Conservation (phyloP, 2,888 invertebrate genomes). For the Tuta absoluta region DNA sequence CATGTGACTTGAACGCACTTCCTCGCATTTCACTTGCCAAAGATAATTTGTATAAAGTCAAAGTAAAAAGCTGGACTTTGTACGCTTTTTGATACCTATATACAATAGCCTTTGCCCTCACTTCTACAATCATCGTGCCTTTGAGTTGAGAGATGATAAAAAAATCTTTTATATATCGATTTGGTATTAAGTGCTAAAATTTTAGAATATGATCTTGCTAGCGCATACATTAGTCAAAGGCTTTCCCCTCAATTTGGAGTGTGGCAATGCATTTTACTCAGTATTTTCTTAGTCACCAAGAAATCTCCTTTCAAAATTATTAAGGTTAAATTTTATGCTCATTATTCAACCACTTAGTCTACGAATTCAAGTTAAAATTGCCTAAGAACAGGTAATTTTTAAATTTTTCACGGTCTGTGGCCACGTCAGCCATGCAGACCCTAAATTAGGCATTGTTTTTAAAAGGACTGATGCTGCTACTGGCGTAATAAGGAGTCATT, state of each 20-base stretch:
- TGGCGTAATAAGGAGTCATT: not conserved
- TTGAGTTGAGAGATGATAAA: no score
- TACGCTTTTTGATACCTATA: no score
- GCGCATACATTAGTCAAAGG: no score
- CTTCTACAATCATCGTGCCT: no score
- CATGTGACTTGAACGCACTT: no score
- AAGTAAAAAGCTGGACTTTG: no score
- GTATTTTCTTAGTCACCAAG: not conserved
- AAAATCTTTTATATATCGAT: no score
- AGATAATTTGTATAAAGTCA: no score
- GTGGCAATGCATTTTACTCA: not conserved
- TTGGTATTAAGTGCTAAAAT: no score
- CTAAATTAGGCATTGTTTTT: not conserved
- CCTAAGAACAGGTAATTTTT: not conserved
- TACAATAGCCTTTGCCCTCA: no score
- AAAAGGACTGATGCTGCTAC: not conserved
- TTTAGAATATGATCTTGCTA: no score
- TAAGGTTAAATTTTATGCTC: not conserved
- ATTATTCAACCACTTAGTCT: not conserved
- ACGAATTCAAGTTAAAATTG: not conserved
- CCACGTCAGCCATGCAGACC: not conserved
- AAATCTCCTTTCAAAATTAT: constrained; percentile 1
- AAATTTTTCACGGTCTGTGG: not conserved
- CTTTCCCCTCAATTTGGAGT: not conserved
- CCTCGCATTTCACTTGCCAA: no score